Evolutionary conservation across 2,888 invertebrate species (phyloP).

Genomic region (Synergus laeviventris): DNA sequence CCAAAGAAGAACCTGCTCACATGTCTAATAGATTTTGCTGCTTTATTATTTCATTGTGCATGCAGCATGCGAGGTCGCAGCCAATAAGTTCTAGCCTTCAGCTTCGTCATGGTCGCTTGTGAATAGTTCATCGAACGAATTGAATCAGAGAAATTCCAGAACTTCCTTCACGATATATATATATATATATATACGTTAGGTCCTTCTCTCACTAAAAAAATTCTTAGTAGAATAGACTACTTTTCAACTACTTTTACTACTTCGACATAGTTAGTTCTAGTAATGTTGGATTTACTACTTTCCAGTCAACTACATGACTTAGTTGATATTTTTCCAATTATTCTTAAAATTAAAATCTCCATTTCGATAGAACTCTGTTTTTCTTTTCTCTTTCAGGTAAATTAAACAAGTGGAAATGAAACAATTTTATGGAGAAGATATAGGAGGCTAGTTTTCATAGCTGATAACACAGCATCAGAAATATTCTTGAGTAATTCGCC

Average conservation of each 20-base stretch:
- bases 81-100: conserved; percentile 54
- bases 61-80: conserved; percentile 64
- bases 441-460: background rate
- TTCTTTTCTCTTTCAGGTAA: background rate
- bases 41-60: conserved; percentile 69
- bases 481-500: conserved; percentile 57
- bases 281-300: too few species aligned
- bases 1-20: conserved; percentile 58
- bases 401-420: background rate
- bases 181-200: too few species aligned
- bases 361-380: background rate
- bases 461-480: conserved; percentile 10
- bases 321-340: too few species aligned
- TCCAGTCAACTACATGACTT: too few species aligned
- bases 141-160: conserved; percentile 60
- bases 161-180: conserved; percentile 48
- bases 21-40: conserved; percentile 69
- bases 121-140: conserved; percentile 59
- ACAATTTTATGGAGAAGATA: background rate
- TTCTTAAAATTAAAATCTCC: too few species aligned
- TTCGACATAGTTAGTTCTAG: too few species aligned
- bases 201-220: background rate
- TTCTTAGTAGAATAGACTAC: too few species aligned
- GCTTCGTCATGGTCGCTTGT: conserved; percentile 46
- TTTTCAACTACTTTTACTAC: too few species aligned